Base-by-base conservation (phyloP, 2,888 invertebrate genomes). In the Clistopyga incitator region DNA sequence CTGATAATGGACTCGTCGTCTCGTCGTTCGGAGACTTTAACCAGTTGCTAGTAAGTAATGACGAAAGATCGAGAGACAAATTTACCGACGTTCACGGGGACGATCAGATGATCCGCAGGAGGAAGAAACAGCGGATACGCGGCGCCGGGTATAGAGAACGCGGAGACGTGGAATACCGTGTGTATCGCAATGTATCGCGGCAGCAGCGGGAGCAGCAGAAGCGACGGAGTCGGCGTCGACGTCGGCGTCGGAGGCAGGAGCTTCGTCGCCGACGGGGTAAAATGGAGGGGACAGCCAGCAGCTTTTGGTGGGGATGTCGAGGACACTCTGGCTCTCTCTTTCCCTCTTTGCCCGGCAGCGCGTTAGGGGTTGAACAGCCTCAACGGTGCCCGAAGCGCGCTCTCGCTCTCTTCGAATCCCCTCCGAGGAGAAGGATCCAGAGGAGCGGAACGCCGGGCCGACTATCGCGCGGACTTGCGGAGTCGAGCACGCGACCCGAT, bases 101-200 rank as follows among this genome's bases (percentile, higher is more conserved):
- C 74, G 47, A 74, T 29, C 34, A 29, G 61, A 72, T 45, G 50
- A 50, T n/a, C 45, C 25, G 72, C 56, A 54, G 71, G 45, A 72
- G n/a, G 18, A 59, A 59, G 45, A 72, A 67, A 42, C 23, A 72
- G 72, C 59, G 72, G 81, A 75, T 79, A 74, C 82, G 82, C 81
- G 84, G 47, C 82, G 85, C 82, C 85, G 81, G 79, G 77, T 87
- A 70, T 75, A 79, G 84, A 86, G 79, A 72, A 77, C 81, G 84
- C 82, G 79, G 85, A 85, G 87, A 87, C 82, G 84, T 79, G 78
- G 81, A 78, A 80, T 75, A 81, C 81, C 80, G 85, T 81, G 90
- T 92, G 92, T 92, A 92, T 92, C 91, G 92, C 91, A 91, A 91
- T 92, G 91, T 91, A 92, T 92, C 92, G 92, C 90, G 90, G 86